Conservation (phyloP, 30 jellyfish, hydroid and myxozoan genomes). For the Cassiopea andromeda region DNA sequence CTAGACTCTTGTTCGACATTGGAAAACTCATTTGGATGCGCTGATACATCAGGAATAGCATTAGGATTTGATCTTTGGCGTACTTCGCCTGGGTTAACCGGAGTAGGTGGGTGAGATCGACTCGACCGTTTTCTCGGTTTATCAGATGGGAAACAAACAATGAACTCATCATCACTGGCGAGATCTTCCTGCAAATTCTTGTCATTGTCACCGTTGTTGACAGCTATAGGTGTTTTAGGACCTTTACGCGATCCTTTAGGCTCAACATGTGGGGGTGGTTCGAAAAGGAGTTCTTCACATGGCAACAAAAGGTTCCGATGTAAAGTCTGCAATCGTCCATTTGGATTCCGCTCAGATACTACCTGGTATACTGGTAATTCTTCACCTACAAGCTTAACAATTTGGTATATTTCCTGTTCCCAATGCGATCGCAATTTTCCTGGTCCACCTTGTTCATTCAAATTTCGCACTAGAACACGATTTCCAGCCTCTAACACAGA, state of each 20-base stretch:
- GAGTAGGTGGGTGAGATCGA: conserved; percentile 37
- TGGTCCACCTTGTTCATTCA: conserved; percentile 27
- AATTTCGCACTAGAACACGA: conserved; percentile 29
- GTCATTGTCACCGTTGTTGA: neutral
- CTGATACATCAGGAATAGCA: conserved; percentile 3
- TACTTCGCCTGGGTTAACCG: conserved; percentile 7
- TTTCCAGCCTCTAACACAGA: neutral
- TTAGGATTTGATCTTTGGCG: neutral
- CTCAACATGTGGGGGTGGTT: neutral
- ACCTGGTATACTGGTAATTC: conserved; percentile 36
- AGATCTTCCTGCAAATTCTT: neutral
- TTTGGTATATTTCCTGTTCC: conserved; percentile 15
- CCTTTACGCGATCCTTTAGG: neutral
- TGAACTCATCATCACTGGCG: neutral
- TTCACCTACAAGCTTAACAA: conserved; percentile 24
- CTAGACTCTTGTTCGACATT: conserved; percentile 4
- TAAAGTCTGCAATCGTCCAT: conserved; percentile 15
- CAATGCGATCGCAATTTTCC: conserved; percentile 33
- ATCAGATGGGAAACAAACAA: neutral
- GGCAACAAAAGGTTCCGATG: conserved; percentile 52
- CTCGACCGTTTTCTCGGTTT: conserved; percentile 18
- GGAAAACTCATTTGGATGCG: conserved; percentile 2
- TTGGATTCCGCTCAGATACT: conserved; percentile 38
- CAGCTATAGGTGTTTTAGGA: neutral
- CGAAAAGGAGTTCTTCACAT: conserved; percentile 25